Evolutionary conservation across 2,113 vertebrate genomes (phyloP).

Genomic region (Atlantisia rogersi): DNA sequence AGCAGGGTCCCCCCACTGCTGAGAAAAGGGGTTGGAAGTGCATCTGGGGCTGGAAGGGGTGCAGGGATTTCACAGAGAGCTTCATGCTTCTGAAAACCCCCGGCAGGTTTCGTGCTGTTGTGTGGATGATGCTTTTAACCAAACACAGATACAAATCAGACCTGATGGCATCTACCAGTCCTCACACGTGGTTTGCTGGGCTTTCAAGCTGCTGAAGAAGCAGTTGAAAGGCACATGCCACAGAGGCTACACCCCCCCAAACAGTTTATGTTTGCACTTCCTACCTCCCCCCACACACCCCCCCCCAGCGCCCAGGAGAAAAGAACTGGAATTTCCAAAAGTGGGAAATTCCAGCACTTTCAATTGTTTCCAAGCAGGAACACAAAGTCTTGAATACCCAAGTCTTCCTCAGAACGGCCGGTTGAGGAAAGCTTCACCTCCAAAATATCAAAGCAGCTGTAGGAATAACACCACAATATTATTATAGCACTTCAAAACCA

Average conservation of each 20-base stretch:
- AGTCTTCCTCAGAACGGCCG: slow-evolving; percentile 27
- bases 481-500: slow-evolving; percentile 32
- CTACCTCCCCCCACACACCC: neutral
- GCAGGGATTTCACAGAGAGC: neutral
- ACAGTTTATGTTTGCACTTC: slow-evolving; percentile 29
- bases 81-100: neutral
- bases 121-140: neutral
- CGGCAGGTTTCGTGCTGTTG: rapidly evolving
- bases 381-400: slow-evolving; percentile 15
- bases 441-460: slow-evolving; percentile 36
- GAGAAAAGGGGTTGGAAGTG: neutral
- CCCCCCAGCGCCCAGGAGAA: neutral
- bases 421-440: slow-evolving; percentile 24
- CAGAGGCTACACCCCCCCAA: slow-evolving; percentile 34
- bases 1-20: neutral
- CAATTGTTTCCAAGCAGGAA: slow-evolving; percentile 65
- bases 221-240: neutral
- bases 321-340: slow-evolving; percentile 65
- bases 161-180: neutral
- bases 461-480: slow-evolving; percentile 23
- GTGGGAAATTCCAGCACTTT: slow-evolving; percentile 67
- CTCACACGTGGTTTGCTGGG: neutral
- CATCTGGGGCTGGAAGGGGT: neutral
- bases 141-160: slow-evolving; percentile 7
- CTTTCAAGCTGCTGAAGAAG: slow-evolving; percentile 43